Base-by-base conservation (phyloP, 2,888 invertebrate species). In the Pseudoips prasinana region DNA sequence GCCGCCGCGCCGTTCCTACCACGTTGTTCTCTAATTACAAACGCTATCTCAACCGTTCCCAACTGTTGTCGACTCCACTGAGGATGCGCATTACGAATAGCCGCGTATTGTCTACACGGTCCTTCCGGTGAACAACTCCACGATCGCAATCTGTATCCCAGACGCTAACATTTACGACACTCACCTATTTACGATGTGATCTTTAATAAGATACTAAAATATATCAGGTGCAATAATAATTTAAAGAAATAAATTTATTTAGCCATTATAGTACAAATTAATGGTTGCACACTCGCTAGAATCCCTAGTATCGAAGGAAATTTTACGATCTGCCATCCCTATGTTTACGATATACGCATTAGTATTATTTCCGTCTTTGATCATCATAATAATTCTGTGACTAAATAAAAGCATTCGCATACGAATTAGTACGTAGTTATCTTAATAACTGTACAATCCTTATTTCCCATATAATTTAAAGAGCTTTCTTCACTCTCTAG, bases 1-100 rank as follows among this genome's bases (percentile, higher is more conserved):
- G 51, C 57, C 53, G 58, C 64, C 58, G 51, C 58, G 44, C 58
- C 56, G 43, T 54, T 51, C 56, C 53, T 20, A 20, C 20, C n/a
- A 20, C 20, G n/a, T 20, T 56, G 69, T 68, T 70, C 72, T 72
- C 81, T 85, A 86, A 86, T 86, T 86, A 80, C 78, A 60, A 73
- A 65, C 73, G 66, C 68, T 68, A 72, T 73, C 68, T 63, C 66
- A 70, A 66, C 66, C 66, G 64, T 20, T 20, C 20, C 64, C 22
- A 24, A 23, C 17, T 25, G 14, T 29, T 10, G 8, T 29, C n/a
- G 20, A 7, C 22, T 8, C 5, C 9, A 30, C 32, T 52, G 62
- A 72, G 70, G 75, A 72, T 72, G 65, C 68, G 63, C 71, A 59
- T 69, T 52, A 49, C 46, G 49, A 57, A 60, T 50, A 66, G 54